Evolutionary conservation across 2,888 invertebrate species (phyloP), one percentile per base, ranked within the genome.

Genomic region (Uloborus plumipes): DNA sequence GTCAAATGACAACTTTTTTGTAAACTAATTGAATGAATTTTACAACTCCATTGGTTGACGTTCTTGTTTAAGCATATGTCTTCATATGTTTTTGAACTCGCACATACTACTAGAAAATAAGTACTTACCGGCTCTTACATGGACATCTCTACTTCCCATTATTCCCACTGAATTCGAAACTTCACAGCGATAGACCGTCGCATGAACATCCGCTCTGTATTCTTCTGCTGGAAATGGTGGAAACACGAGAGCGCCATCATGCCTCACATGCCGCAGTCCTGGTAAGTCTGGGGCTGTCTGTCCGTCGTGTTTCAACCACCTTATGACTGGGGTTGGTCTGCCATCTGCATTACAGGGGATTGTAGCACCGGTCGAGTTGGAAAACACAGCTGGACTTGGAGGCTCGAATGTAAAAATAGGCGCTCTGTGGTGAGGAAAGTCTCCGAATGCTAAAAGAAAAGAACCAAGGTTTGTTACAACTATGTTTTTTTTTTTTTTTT

Each of bases 131-230:
- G 84, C 85, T 73, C 84, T 74, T 6, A 85, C 82, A n/a, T 84
- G 75, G 4, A 85, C 84, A 22, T 85, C 85, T 51, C 80, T 70
- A 39, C 85, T 85, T 51, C 84, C 81, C 31, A 85, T 67, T 0
- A 84, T 73, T 14, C 85, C 85, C 11, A 75, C 76, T 14, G 61
- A 20, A 59, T 85, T 85, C 16, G 82, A 18, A 11, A 82, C 76
- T 50, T 84, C 78, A 67, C 85, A 85, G 65, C 85, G 65, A 15
- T 85, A 80, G 1, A 69, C 67, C 3, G 84, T 61, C 2, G 84
- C 84, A 51, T 85, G 85, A 2, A 85, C 82, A 61, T 85, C 85
- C 15, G 83, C 83, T 49, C 85, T 69, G 58, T 85, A 85, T 14
- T 84, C 75, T 49, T 83, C 77, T 7, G 85, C 85, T 22, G 74